Base-by-base conservation (phyloP, 2,888 invertebrate species). In the Ornithoptera priamus region DNA sequence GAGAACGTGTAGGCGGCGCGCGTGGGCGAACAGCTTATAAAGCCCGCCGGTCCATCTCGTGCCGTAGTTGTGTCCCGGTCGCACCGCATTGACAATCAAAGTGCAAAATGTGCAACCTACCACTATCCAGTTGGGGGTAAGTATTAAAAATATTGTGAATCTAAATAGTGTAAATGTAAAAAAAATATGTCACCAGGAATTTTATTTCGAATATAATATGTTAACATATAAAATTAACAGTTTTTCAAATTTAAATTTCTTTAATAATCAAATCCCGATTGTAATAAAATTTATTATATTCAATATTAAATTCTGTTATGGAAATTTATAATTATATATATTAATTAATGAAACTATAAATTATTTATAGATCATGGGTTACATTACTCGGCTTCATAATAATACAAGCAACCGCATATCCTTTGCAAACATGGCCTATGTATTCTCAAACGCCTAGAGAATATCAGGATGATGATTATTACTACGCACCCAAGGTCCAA, bases 1-100 rank as follows among this genome's bases (percentile, higher is more conserved):
- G 93, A 95, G 94, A 94, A 93, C 93, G 94, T 94, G 94, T 94
- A 93, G 94, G 94, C 93, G 94, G 88, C 81, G 85, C 75, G 88
- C 90, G 92, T 90, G 89, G 90, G 92, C 90, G 91, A 85, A 79
- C 78, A 85, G 88, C 83, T 88, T 92, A 90, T 90, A 90, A 86
- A 89, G 87, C 81, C 78, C 76, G 78, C 81, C 80, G 79, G 80
- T 80, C 85, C 85, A 78, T 83, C 85, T 82, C 81, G 85, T 80
- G 86, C 79, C 84, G 85, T 86, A 92, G 90, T 90, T 86, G 85
- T 87, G 87, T 77, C 81, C 82, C 74, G 79, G 80, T 79, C 83
- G 82, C 77, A 81, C 73, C 74, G 73, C 72, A 81, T 75, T 78
- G 80, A 83, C 85, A 85, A 77, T 81, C 72, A 80, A 70, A 84